phyloP scores from a whole-genome alignment of 2,888 invertebrate species.

The Candidula unifasciata region DNA sequence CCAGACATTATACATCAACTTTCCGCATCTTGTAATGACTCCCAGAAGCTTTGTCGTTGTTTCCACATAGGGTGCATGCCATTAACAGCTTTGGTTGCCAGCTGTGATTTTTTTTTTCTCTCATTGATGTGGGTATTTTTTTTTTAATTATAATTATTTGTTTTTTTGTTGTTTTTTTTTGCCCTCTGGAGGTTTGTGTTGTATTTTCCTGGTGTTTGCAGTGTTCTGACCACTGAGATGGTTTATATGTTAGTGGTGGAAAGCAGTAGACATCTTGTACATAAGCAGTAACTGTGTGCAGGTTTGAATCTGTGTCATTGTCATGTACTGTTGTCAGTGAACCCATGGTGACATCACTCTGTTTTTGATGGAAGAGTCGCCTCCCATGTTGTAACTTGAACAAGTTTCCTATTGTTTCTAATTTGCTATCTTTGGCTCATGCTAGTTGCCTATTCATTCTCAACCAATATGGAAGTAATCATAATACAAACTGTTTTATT shows the following conservation, averaged over 20 bases:
- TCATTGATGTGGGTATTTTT: conserved; percentile 32
- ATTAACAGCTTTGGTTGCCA: conserved; percentile 6
- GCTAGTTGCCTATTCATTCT: no score
- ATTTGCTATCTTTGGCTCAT: no score
- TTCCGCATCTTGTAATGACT: neutral
- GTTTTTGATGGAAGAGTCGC: neutral
- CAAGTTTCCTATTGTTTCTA: no score
- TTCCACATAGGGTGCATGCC: neutral
- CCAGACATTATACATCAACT: neutral
- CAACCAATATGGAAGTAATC: no score
- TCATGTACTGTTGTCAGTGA: neutral
- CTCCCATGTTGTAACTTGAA: neutral
- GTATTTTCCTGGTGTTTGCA: conserved; percentile 44
- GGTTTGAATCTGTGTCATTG: neutral
- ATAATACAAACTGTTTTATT: no score
- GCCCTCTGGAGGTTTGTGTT: neutral
- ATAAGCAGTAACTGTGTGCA: neutral
- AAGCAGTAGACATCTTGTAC: conserved; percentile 25
- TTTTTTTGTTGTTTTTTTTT: no score
- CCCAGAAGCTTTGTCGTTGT: no score
- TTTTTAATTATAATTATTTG: no score
- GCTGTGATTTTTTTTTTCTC: neutral
- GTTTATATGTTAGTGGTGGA: conserved; percentile 13
- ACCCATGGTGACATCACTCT: conserved; percentile 25
- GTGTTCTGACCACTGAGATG: conserved; percentile 11